phyloP scores from a whole-genome alignment of 2,888 invertebrate species.

The Thera britannica region DNA sequence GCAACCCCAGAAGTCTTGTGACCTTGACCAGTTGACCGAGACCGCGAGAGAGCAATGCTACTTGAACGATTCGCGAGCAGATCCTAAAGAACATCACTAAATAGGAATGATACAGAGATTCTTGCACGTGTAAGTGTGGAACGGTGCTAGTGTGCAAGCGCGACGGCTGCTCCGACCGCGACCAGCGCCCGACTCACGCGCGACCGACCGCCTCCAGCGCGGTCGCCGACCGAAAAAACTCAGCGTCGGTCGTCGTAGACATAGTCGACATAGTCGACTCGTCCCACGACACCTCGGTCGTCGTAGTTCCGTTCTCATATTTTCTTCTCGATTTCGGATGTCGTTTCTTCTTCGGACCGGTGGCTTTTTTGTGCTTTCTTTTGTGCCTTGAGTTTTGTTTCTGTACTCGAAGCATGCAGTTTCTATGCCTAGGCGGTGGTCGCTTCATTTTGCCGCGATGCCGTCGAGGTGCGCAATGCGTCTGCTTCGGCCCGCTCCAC shows the following conservation, averaged over 20 bases:
- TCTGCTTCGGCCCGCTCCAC: constrained; percentile 67
- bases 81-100: constrained; percentile 53
- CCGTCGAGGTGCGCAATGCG: constrained; percentile 70
- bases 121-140: constrained; percentile 75
- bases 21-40: constrained; percentile 37
- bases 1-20: constrained; percentile 11
- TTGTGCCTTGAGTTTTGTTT: constrained; percentile 73
- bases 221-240: constrained; percentile 85
- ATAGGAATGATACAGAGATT: constrained; percentile 73
- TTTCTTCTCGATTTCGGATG: constrained; percentile 84
- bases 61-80: constrained; percentile 52
- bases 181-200: constrained; percentile 78
- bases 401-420: constrained; percentile 79
- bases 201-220: constrained; percentile 83
- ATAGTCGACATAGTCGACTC: constrained; percentile 81
- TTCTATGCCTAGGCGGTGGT: constrained; percentile 73
- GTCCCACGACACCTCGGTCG: constrained; percentile 78
- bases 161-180: constrained; percentile 81
- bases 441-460: constrained; percentile 77
- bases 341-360: constrained; percentile 79
- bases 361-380: constrained; percentile 81
- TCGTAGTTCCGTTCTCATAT: constrained; percentile 77
- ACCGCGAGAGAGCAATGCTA: constrained; percentile 65
- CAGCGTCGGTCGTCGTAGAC: constrained; percentile 80
- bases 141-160: constrained; percentile 81